Evolutionary conservation across 2,113 vertebrate genomes (phyloP), one percentile per base, ranked within the genome.

Genomic region (Dipodomys ordii): DNA sequence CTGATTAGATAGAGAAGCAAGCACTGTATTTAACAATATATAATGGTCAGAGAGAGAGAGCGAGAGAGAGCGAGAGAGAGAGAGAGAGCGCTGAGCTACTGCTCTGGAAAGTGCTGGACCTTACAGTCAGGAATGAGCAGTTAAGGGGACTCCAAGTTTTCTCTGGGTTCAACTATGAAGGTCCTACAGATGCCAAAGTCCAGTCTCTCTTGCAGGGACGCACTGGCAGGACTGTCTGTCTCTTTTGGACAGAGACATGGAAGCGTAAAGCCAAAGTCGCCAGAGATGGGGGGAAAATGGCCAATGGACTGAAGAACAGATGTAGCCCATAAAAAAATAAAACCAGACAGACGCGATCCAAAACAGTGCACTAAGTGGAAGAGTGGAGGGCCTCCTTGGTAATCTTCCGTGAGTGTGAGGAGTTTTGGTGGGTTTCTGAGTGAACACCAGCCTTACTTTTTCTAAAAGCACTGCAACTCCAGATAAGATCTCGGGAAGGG

Each of bases 1-100:
- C 1, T 0, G 53, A 92, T 2, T 0, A 2, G 92, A 84, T 96
- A 94, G 94, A 96, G 94, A 93, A 83, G 78, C 39, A 90, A 19
- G 78, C 90, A 78, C 68, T 46, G 3, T 32, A 39, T 64, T 27
- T 2, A 90, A 80, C 49, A 88, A 91, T 86, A 81, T 60, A 84
- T 81, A 19, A 92, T 22, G 76, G 64, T 7, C 32, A 69, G 39
- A 53, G 35, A 39, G 35, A 39, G 35, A 35, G 35, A 35, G 35
- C 2, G 35, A 35, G 35, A 39, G 35, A 39, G 4, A 39, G 35
- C 0, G 35, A 39, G 39, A 39, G 39, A 39, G 39, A 39, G 39
- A 39, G 39, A 39, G 39, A 74, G 64, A 88, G 32, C 7, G 79
- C 16, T 6, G 30, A 49, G 79, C 30, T 6, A 78, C 25, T 62